phyloP scores from a whole-genome alignment of 2,888 invertebrate genomes.

The Andricus curvator region DNA sequence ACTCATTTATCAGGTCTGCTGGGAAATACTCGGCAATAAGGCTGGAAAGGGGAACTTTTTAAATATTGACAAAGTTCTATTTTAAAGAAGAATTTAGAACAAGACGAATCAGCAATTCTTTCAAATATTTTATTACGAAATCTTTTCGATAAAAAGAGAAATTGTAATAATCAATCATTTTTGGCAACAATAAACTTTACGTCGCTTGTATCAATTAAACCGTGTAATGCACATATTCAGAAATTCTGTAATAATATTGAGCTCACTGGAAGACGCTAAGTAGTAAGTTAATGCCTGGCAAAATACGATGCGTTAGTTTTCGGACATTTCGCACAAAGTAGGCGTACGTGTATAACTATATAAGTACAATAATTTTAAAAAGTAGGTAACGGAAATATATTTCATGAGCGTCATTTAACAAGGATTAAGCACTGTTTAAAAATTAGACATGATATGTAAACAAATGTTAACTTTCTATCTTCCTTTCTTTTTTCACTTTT shows the following conservation, averaged over 20 bases:
- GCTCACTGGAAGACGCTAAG: conserved; percentile 25
- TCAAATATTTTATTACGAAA: conserved; percentile 26
- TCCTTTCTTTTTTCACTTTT: neutral
- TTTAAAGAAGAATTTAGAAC: neutral
- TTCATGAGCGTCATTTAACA: neutral
- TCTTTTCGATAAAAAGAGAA: neutral
- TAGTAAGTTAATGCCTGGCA: neutral
- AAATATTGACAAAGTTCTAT: neutral
- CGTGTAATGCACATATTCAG: neutral
- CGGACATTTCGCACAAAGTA: neutral
- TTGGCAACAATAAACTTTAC: conserved; percentile 6
- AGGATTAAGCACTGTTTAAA: conserved; percentile 4
- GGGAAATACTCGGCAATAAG: too few relatives aligned
- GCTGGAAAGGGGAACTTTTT: too few relatives aligned
- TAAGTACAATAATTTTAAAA: neutral
- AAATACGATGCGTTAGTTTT: neutral
- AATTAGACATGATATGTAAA: conserved; percentile 2
- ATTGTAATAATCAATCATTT: neutral
- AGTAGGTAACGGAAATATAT: neutral
- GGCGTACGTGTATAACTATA: neutral
- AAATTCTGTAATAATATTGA: conserved; percentile 14
- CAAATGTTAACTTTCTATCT: neutral
- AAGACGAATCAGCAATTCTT: neutral
- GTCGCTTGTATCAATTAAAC: neutral
- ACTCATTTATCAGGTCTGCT: too few relatives aligned